phyloP scores from a whole-genome alignment of 2,113 vertebrate genomes.

The Oncorhynchus nerka region DNA sequence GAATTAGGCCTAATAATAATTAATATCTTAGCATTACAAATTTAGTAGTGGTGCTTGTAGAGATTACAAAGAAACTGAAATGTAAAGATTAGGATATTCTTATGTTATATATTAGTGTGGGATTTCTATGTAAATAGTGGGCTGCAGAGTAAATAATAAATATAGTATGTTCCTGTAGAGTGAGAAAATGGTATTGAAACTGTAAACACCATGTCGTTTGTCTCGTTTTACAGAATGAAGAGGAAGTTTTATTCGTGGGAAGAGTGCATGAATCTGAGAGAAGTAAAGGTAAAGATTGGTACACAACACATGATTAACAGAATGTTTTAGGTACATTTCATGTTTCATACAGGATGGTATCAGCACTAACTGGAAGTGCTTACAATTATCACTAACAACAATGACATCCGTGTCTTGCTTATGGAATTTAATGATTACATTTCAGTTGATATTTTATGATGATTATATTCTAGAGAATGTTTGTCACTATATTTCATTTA shows the following conservation, averaged over 20 bases:
- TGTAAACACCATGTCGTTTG: not conserved
- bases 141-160: not conserved
- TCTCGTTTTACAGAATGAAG: slow-evolving; percentile 85
- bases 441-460: too few relatives aligned
- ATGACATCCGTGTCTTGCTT: too few relatives aligned
- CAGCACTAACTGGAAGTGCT: too few relatives aligned
- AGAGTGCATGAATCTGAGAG: slow-evolving; percentile 96
- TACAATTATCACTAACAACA: too few relatives aligned
- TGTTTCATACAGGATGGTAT: too few relatives aligned
- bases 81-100: too few relatives aligned
- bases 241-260: slow-evolving; percentile 99
- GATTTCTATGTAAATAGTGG: not conserved
- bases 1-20: too few relatives aligned
- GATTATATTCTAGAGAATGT: too few relatives aligned
- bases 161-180: not conserved
- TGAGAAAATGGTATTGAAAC: not conserved
- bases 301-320: not conserved
- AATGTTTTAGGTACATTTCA: not conserved
- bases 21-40: not conserved
- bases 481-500: not conserved
- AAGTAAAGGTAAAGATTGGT: slow-evolving; percentile 89
- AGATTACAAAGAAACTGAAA: not conserved
- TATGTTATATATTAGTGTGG: too few relatives aligned
- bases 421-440: too few relatives aligned
- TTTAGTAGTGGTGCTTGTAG: slow-evolving; percentile 2